Evolutionary conservation across 1,140 invertebrate species (phyloP), one percentile per base, ranked within the genome.

Genomic region (Musca domestica): DNA sequence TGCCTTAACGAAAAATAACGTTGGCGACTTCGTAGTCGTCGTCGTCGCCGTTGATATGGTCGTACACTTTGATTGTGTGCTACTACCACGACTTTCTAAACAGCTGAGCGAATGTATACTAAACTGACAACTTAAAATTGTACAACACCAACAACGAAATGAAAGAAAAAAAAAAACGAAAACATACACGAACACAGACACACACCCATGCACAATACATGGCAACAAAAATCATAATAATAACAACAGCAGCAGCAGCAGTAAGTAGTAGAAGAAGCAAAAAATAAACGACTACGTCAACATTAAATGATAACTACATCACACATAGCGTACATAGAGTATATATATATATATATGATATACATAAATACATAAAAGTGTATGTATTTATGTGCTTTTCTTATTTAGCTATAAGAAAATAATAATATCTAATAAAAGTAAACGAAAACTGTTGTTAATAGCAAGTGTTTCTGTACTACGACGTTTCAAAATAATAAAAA

Each of bases 11-110:
- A 12, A 41, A 5, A 10, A 12, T 12, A 12, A 41, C 34, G 34
- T 41, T 12, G 4, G n/a, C n/a, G n/a, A n/a, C n/a, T 7, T 7
- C 34, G 34, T 10, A 5, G 34, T 30, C 27, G 27, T 30, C 9
- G 27, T 30, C 27, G 27, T 41, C 12, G 34, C 6, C 12, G 12
- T 41, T 41, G 9, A 4, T 30, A 9, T 30, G 3, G 34, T 41
- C 34, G 34, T 61, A 61, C 34, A 61, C 27, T 25, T 41, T 34
- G 56, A 61, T 34, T 20, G 56, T 61, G 56, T 61, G 27, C 56
- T 23, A 61, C 20, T 34, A 61, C 27, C 56, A 61, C 2, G 56
- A 61, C 56, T 61, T 61, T 61, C 56, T 61, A 61, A 61, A 61
- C 56, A 61, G 56, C 56, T 61, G 56, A 61, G 56, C 56, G 56